Evolutionary conservation across 2,888 invertebrate species (phyloP).

Genomic region (Eupeodes luniger): DNA sequence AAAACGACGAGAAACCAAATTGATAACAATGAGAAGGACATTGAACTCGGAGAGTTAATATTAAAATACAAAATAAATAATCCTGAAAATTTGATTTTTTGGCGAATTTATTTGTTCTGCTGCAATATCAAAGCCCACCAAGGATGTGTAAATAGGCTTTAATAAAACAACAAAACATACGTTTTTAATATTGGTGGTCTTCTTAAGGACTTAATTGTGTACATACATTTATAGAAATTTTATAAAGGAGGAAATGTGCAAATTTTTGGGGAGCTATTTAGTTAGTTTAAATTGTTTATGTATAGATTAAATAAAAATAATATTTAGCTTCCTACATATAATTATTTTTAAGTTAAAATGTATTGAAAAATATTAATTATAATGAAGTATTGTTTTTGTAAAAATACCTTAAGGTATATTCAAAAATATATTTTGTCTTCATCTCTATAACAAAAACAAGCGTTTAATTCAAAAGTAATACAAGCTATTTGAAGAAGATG

Average conservation of each 20-base stretch:
- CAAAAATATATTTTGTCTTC: background rate
- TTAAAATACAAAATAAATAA: background rate
- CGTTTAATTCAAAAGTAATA: too few relatives aligned
- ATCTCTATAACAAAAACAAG: too few relatives aligned
- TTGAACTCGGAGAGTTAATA: background rate
- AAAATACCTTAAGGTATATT: background rate
- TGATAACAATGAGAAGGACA: conserved; percentile 62
- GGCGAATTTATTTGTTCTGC: conserved; percentile 34
- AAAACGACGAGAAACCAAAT: conserved; percentile 67
- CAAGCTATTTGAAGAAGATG: too few relatives aligned
- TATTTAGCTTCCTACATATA: background rate
- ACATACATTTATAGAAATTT: background rate
- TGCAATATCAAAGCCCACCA: conserved; percentile 44
- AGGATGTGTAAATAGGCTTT: conserved; percentile 59
- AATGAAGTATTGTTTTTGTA: background rate
- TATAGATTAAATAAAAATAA: background rate
- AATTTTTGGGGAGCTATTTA: conserved; percentile 33
- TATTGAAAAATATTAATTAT: background rate
- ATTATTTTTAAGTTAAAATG: background rate
- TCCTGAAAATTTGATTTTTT: background rate
- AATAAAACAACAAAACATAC: background rate
- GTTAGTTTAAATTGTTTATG: background rate
- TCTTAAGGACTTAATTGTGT: conserved; percentile 2
- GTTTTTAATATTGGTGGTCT: conserved; percentile 34
- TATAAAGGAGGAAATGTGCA: conserved; percentile 62